A percentile compares a stretch with the other conserved stretches of the same genome.
Conservation (phyloP, 2,113 vertebrate species). For the Tupaia tana region DNA sequence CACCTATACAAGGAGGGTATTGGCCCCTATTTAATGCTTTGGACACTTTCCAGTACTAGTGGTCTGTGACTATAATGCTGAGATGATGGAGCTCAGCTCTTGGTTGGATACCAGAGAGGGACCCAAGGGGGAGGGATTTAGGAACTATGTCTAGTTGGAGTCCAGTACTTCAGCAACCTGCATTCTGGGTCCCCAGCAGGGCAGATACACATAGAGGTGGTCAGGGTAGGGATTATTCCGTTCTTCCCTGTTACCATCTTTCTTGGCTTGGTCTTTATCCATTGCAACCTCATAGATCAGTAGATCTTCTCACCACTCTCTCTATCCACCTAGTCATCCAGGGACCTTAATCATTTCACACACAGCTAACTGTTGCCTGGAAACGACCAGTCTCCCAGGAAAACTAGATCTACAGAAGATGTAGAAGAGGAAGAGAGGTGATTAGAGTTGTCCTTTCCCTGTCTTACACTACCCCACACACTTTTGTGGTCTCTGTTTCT, state of each 20-base stretch:
- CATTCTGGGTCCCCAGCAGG: neutral
- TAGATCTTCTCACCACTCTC: neutral
- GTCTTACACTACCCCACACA: neutral
- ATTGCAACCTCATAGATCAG: neutral
- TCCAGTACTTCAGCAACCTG: neutral
- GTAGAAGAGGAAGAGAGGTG: neutral
- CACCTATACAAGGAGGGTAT: neutral
- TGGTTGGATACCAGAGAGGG: neutral
- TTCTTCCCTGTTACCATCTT: neutral
- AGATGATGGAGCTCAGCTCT: neutral
- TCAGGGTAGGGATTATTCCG: neutral
- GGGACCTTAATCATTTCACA: slow-evolving; percentile 22
- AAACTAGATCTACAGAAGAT: neutral
- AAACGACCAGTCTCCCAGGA: neutral
- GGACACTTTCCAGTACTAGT: neutral
- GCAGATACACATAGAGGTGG: neutral
- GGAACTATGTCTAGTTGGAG: neutral
- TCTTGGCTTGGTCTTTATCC: neutral
- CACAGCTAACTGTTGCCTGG: neutral
- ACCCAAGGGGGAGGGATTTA: neutral
- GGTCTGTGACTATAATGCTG: neutral
- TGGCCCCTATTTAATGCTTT: neutral
- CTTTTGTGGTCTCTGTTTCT: slow-evolving; percentile 31
- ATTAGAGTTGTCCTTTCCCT: neutral
- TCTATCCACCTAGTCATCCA: neutral